Percentiles rank a stretch among this genome's conserved stretches.
These are phyloP conservation scores for Gibbula magus DNA, from an alignment of 2,888 invertebrate genomes.

Conservation along the genomic window DNA sequence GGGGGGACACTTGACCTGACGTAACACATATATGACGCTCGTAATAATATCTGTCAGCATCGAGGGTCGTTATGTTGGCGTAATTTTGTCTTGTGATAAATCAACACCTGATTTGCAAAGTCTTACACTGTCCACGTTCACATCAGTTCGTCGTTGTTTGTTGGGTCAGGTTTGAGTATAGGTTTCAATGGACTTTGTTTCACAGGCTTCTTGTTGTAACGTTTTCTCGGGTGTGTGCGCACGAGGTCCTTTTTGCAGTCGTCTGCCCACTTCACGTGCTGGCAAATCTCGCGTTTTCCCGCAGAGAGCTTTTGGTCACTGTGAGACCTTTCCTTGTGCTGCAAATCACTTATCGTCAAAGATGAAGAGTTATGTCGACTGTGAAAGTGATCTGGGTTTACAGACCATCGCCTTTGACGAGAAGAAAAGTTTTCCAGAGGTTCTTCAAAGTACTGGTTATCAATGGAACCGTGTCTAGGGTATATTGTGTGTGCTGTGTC, in stretches of 20 bases:
- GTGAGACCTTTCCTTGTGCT: background rate
- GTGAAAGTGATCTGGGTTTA: background rate
- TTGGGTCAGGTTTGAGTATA: background rate
- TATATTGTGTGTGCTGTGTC: too few species aligned
- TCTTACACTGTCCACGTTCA: too few species aligned
- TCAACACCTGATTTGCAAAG: too few species aligned
- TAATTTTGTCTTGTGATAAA: too few species aligned
- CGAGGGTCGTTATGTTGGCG: too few species aligned
- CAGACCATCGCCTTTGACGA: background rate
- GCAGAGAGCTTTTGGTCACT: slow-evolving; percentile 11
- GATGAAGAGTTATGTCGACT: background rate
- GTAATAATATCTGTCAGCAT: too few species aligned
- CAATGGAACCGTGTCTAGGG: too few species aligned
- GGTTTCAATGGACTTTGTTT: background rate
- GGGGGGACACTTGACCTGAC: too few species aligned
- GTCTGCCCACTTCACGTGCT: slow-evolving; percentile 12
- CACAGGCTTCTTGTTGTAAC: slow-evolving; percentile 6
- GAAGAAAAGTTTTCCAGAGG: background rate
- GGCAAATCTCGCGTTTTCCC: background rate
- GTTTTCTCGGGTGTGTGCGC: slow-evolving; percentile 2
- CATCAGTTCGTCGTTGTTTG: too few species aligned
- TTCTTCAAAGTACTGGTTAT: too few species aligned
- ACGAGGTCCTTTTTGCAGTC: slow-evolving; percentile 11
- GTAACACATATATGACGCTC: too few species aligned
- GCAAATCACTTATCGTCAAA: background rate